Evolutionary conservation across 2,888 invertebrate species (phyloP).

Genomic region (Zaprionus bogoriensis): DNA sequence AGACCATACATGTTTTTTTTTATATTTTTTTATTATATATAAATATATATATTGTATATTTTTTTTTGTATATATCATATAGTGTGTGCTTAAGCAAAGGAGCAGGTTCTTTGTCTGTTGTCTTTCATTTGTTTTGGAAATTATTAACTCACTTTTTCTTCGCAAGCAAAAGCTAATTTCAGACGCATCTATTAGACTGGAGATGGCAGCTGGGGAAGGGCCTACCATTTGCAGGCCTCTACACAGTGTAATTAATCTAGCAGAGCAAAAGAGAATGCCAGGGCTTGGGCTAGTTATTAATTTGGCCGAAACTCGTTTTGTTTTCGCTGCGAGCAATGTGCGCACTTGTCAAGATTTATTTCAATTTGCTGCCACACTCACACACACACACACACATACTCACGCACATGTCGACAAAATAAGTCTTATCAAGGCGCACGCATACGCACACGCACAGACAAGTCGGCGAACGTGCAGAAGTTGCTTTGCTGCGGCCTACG

Average conservation of each 20-base stretch:
- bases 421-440: constrained; percentile 55
- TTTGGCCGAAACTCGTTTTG: constrained; percentile 29
- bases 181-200: constrained; percentile 38
- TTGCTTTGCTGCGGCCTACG: constrained; percentile 41
- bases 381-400: constrained; percentile 21
- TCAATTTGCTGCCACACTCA: constrained; percentile 54
- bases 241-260: constrained; percentile 53
- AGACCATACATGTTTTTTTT: no score
- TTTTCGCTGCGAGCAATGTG: constrained; percentile 32
- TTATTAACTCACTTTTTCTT: constrained; percentile 54
- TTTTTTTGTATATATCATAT: no score
- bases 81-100: constrained; percentile 30
- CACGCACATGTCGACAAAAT: constrained; percentile 31
- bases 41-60: not conserved
- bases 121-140: constrained; percentile 52
- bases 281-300: constrained; percentile 49
- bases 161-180: constrained; percentile 37
- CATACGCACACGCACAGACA: constrained; percentile 24
- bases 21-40: no score
- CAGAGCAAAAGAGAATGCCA: constrained; percentile 3
- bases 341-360: constrained; percentile 73
- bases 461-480: constrained; percentile 57
- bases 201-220: not conserved
- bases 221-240: not conserved
- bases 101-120: constrained; percentile 8